Conservation (phyloP, 2,113 vertebrate species). For the Nerophis lumbriciformis region DNA sequence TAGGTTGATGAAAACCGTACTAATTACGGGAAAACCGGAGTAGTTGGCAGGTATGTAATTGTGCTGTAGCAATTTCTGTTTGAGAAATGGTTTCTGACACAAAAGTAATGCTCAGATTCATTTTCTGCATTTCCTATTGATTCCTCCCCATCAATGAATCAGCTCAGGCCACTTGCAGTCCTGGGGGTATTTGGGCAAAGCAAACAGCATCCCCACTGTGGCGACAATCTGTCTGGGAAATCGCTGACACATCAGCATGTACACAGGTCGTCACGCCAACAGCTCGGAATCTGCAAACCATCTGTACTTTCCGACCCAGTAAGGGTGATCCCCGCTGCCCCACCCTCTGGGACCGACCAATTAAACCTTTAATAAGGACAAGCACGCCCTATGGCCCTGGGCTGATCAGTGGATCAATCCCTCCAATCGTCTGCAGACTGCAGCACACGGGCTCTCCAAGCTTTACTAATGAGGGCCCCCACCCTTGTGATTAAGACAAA, state of each 20-base stretch:
- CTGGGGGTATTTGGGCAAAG: constrained; percentile 24
- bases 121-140: constrained; percentile 1
- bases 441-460: constrained; percentile 35
- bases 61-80: neutral
- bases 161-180: constrained; percentile 15
- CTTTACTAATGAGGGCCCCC: constrained; percentile 51
- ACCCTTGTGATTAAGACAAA: constrained; percentile 48
- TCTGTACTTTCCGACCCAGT: constrained; percentile 37
- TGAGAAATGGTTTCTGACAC: neutral
- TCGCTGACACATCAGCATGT: constrained; percentile 35
- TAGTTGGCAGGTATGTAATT: no score
- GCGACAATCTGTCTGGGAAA: constrained; percentile 33
- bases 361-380: constrained; percentile 62
- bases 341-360: constrained; percentile 43
- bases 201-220: constrained; percentile 3
- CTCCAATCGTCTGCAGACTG: constrained; percentile 56
- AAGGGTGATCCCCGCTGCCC: constrained; percentile 19
- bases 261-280: constrained; percentile 32
- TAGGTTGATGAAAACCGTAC: no score
- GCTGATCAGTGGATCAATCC: constrained; percentile 65
- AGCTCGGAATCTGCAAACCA: constrained; percentile 56
- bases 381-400: constrained; percentile 38
- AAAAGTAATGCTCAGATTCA: neutral
- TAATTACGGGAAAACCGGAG: no score
- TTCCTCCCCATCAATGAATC: constrained; percentile 2